Conservation (phyloP, 2,113 vertebrate species). For the Rhinogobius similis region DNA sequence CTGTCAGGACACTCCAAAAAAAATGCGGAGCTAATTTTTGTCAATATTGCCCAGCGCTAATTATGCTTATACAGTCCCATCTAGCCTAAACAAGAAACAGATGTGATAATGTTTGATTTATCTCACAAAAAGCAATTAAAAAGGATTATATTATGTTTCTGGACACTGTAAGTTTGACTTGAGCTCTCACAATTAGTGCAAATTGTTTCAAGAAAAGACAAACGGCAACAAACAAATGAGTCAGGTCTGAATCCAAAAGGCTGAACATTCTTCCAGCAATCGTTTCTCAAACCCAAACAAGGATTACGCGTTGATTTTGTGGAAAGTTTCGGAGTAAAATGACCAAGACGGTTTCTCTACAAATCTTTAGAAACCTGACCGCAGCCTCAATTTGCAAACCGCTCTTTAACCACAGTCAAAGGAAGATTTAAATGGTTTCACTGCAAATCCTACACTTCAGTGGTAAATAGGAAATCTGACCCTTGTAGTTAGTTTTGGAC, state of each 20-base stretch:
- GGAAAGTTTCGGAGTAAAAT: conserved; percentile 20
- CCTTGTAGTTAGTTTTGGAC: background rate
- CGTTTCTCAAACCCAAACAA: conserved; percentile 5
- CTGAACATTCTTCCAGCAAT: conserved; percentile 2
- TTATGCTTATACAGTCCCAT: conserved; percentile 1
- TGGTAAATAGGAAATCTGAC: background rate
- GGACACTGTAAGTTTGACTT: background rate
- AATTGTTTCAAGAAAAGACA: background rate
- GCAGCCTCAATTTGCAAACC: conserved; percentile 5
- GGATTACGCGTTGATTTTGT: conserved; percentile 13
- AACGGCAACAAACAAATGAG: conserved; percentile 3
- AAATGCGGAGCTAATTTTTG: no score
- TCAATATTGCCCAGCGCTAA: no score
- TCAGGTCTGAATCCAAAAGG: conserved; percentile 3
- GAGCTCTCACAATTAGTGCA: background rate
- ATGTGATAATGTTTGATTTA: conserved; percentile 8
- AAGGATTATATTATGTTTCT: background rate
- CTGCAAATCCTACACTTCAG: background rate
- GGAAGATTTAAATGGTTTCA: conserved; percentile 1
- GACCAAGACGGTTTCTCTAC: conserved; percentile 11
- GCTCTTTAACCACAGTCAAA: background rate
- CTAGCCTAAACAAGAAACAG: conserved; percentile 29
- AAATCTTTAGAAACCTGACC: conserved; percentile 3
- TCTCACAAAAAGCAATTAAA: conserved; percentile 1
- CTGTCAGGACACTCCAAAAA: no score